Evolutionary conservation across 1,140 invertebrate genomes (phyloP).

Genomic region (Dysdera silvatica): DNA sequence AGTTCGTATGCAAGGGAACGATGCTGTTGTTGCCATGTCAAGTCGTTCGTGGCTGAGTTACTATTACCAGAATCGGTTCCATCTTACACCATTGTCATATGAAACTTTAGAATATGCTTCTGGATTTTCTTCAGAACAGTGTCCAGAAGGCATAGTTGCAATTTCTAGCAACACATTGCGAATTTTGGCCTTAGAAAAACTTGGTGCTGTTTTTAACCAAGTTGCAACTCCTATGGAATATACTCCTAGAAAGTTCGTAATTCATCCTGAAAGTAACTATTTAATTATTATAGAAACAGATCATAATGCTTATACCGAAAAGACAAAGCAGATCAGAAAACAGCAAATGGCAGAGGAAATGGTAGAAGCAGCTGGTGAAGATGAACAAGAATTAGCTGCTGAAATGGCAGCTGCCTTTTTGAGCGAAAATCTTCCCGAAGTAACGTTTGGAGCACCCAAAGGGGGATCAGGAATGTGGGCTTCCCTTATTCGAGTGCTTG

Average conservation of each 20-base stretch:
- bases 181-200: constrained; percentile 95
- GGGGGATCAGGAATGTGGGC: constrained; percentile 96
- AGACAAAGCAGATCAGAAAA: constrained; percentile 86
- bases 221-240: constrained; percentile 76
- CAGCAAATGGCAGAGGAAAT: too few species aligned
- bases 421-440: constrained; percentile 87
- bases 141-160: constrained; percentile 97
- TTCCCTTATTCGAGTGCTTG: constrained; percentile 81
- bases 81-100: constrained; percentile 91
- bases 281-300: constrained; percentile 88
- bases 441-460: constrained; percentile 88
- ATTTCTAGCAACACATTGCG: constrained; percentile 94
- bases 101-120: constrained; percentile 96
- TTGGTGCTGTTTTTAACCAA: constrained; percentile 98
- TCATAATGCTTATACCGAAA: constrained; percentile 96
- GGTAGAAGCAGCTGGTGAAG: constrained; percentile 88
- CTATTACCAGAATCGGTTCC: constrained; percentile 92
- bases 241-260: constrained; percentile 89
- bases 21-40: constrained; percentile 95
- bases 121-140: constrained; percentile 97
- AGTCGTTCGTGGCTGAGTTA: constrained; percentile 97
- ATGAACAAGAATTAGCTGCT: constrained; percentile 86
- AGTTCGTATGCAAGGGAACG: constrained; percentile 87
- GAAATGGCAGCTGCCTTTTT: constrained; percentile 96
- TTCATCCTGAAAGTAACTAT: constrained; percentile 85